Evolutionary conservation across 2,888 invertebrate species (phyloP), one percentile per base, ranked within the genome.

Genomic region (Melipona bicolor): DNA sequence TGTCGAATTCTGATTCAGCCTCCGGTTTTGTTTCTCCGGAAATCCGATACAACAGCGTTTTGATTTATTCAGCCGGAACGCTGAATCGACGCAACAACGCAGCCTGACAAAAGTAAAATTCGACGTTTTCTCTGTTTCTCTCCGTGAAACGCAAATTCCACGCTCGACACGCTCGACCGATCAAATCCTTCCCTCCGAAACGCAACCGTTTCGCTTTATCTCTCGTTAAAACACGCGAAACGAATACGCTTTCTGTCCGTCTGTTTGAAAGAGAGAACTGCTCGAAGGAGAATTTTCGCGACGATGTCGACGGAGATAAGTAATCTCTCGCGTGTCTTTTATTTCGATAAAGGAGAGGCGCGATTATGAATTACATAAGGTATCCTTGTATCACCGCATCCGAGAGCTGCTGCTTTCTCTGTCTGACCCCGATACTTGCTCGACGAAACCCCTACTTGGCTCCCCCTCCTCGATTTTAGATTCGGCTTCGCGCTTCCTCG

Each of bases 341-440:
- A 85, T 88, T 81, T 87, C 87, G 79, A 88, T 87, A 83, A 78
- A 83, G 69, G 77, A 84, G 85, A 87, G 82, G 79, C 84, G 85
- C 81, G 91, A 91, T 92, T 93, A 91, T 91, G 89, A 92, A 93
- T 93, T 92, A 90, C 92, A 90, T 90, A 93, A 93, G 89, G 27
- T 27, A 85, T 88, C 80, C 89, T 92, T 89, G 92, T 92, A 91
- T 92, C 90, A 91, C 90, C 86, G 88, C 84, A 75, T 84, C 74
- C 83, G 83, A 87, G 83, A 87, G 84, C 77, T 85, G 88, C 90
- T 92, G 93, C 94, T 94, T 93, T 93, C 93, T 93, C 93, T 92
- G 92, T 91, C 90, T 92, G 93, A 93, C 93, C 93, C 91, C 91
- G 90, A 94, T 94, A 91, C 90, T 87, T 90, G 83, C 86, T 87